Evolutionary conservation across 2,113 vertebrate species (phyloP).

Genomic region (Thalassarche chlororhynchos): DNA sequence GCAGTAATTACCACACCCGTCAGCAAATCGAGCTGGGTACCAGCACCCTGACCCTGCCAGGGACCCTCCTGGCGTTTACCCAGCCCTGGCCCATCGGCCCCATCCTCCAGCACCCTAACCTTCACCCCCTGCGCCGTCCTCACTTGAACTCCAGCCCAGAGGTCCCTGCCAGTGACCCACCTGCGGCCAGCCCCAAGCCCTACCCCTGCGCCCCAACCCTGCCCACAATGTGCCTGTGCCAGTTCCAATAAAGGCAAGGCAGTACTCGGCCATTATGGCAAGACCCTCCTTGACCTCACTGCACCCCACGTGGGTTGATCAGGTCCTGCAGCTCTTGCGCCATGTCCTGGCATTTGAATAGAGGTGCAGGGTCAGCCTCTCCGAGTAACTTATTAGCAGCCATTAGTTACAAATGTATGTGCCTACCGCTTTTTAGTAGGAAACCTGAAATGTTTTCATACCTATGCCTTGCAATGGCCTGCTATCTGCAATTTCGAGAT

Average conservation of each 20-base stretch:
- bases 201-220: not conserved
- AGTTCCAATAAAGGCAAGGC: not conserved
- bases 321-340: not conserved
- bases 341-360: accelerated
- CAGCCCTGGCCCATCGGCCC: not conserved
- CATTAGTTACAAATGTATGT: not conserved
- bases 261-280: accelerated
- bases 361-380: not conserved
- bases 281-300: not conserved
- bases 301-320: accelerated
- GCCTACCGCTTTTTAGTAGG: not conserved
- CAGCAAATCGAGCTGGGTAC: not conserved
- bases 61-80: not conserved
- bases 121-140: accelerated
- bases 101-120: not conserved
- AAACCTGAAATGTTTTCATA: not conserved
- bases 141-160: not conserved
- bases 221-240: accelerated
- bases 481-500: not conserved
- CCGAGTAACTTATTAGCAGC: not conserved
- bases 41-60: not conserved
- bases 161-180: not conserved
- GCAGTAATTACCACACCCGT: not conserved
- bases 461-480: not conserved
- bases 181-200: not conserved